Conservation (phyloP, 2,888 invertebrate species). For the Lepidocyrtoides sp. region DNA sequence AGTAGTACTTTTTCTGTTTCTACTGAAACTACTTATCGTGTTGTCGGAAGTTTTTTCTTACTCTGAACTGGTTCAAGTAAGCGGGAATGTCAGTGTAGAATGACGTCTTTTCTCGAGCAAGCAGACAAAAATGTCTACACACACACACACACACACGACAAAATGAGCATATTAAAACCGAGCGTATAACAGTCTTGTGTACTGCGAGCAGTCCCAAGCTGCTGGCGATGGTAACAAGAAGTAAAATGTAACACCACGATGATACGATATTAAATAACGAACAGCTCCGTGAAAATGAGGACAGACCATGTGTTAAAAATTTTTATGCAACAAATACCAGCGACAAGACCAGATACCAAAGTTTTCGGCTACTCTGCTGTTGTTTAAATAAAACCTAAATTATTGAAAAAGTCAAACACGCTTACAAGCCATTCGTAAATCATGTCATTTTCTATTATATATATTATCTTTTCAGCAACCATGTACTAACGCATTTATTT, state of each 20-base stretch:
- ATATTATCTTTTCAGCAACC: too few species aligned
- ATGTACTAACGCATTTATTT: too few species aligned
- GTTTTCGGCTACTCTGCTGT: background rate
- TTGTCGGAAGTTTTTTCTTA: background rate
- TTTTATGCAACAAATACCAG: background rate
- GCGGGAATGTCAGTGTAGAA: background rate
- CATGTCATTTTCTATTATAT: slow-evolving; percentile 1
- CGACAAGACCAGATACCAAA: background rate
- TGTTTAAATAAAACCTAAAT: slow-evolving; percentile 8
- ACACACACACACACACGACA: background rate
- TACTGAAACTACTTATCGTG: background rate
- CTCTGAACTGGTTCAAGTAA: background rate
- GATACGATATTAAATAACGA: slow-evolving; percentile 39
- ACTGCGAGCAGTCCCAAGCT: too few species aligned
- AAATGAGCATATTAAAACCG: slow-evolving; percentile 29
- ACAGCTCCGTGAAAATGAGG: background rate
- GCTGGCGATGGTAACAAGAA: background rate
- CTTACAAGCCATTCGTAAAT: slow-evolving; percentile 1
- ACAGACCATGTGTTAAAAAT: slow-evolving; percentile 20
- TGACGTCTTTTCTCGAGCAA: slow-evolving; percentile 21
- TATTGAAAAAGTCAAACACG: background rate
- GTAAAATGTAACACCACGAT: slow-evolving; percentile 29
- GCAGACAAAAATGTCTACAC: background rate
- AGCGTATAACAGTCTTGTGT: background rate
- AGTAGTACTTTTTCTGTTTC: too few species aligned